Conservation (phyloP, 2,797 vertebrate genomes). For the Rhinophrynus dorsalis region DNA sequence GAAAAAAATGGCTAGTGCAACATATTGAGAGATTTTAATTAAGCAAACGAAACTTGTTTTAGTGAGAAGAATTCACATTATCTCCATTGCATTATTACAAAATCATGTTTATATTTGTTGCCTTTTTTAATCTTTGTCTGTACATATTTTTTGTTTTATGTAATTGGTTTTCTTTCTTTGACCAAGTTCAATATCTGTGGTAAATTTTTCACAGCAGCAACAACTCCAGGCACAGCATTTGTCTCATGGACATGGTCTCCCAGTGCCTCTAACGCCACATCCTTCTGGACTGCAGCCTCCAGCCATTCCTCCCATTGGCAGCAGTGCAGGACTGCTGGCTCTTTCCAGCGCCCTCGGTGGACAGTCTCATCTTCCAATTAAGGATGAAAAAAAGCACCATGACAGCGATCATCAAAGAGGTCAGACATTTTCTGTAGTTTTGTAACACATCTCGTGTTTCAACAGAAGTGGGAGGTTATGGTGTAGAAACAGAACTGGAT, state of each 20-base stretch:
- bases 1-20: too few relatives aligned
- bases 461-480: too few relatives aligned
- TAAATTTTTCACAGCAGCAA: constrained; percentile 86
- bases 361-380: constrained; percentile 87
- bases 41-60: too few relatives aligned
- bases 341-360: constrained; percentile 84
- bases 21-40: too few relatives aligned
- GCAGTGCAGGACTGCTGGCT: constrained; percentile 86
- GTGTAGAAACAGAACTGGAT: too few relatives aligned
- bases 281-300: constrained; percentile 87
- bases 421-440: constrained; percentile 51
- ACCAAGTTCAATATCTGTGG: constrained; percentile 74
- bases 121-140: too few relatives aligned
- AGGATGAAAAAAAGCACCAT: constrained; percentile 93
- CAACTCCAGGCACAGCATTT: constrained; percentile 96
- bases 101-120: too few relatives aligned
- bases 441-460: too few relatives aligned
- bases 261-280: constrained; percentile 87
- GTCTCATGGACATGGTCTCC: constrained; percentile 89
- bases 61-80: too few relatives aligned
- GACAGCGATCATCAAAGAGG: constrained; percentile 90
- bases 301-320: constrained; percentile 80
- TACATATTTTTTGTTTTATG: too few relatives aligned
- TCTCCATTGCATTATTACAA: too few relatives aligned
- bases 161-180: too few relatives aligned